These are phyloP conservation scores for Tragopan temminckii DNA, from an alignment of 2,797 vertebrate genomes.

Conservation along the genomic window DNA sequence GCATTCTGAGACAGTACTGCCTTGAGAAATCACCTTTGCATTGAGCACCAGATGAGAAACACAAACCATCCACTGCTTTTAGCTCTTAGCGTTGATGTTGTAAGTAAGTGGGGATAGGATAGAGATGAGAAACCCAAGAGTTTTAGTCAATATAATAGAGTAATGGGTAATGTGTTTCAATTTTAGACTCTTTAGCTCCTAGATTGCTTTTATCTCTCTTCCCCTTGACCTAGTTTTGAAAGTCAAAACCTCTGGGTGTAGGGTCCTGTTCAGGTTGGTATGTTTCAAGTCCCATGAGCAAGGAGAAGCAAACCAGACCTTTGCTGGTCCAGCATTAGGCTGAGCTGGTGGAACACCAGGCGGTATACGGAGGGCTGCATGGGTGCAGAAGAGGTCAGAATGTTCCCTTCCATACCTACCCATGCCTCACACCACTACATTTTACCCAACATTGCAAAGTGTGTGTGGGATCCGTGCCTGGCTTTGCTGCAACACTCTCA, in stretches of 20 bases:
- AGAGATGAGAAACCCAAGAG: not conserved
- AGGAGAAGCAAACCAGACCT: not conserved
- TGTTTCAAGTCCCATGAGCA: conserved; percentile 12
- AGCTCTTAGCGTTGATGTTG: not conserved
- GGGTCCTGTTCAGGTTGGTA: not conserved
- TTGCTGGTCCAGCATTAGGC: not conserved
- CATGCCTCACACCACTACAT: not conserved
- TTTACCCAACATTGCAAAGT: conserved; percentile 17
- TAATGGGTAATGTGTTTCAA: not conserved
- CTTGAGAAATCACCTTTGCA: conserved; percentile 73
- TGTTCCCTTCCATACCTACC: not conserved
- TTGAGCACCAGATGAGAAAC: conserved; percentile 33
- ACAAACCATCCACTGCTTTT: conserved; percentile 33
- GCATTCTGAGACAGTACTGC: conserved; percentile 73
- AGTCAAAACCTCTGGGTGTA: not conserved
- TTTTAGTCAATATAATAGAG: not conserved
- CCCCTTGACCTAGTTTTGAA: conserved; percentile 20
- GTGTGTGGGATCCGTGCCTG: not conserved
- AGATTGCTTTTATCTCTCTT: conserved; percentile 23
- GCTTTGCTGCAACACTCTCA: conserved; percentile 20
- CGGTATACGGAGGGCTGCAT: not conserved
- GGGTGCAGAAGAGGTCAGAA: not conserved
- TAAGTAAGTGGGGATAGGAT: conserved; percentile 25
- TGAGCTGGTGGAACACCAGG: not conserved
- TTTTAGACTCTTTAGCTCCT: conserved; percentile 37